Evolutionary conservation across 2,797 vertebrate species (phyloP), one percentile per base, ranked within the genome.

Genomic region (Trematomus bernacchii): DNA sequence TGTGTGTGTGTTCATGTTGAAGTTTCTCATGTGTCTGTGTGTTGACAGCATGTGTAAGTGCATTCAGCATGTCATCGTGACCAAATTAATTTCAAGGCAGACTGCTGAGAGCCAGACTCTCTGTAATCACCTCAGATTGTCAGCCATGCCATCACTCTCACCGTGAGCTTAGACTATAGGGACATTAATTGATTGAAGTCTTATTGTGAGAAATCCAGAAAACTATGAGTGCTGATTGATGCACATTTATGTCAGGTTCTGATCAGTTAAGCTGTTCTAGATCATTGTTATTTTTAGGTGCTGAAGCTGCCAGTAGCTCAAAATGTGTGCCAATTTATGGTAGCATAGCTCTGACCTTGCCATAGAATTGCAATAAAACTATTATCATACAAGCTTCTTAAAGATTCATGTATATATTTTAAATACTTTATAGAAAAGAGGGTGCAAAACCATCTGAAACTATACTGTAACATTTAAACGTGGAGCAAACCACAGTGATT

Each of bases 61-160:
- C 77, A 82, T 89, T 85, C 66, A 80, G 80, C 77, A 81, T 91
- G 91, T 88, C 82, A 91, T 91, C 73, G 66, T 86, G 85, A 89
- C 84, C 47, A 72, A 91, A 93, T 93, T 90, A 81, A 89, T 89
- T 89, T 89, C 80, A 77, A 85, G 85, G 73, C 80, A 52, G 79
- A 85, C 82, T 83, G 82, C 76, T 83, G 87, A 83, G 76, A 80
- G 69, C 82, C 82, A 72, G 82, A 76, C 80, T 81, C 79, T 85
- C 85, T 64, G 74, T 94, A 92, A 93, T 91, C 88, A 86, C 87
- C 90, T 77, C 77, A 87, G 83, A 89, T 90, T 84, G 88, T 89
- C 77, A 80, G 83, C 76, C 67, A 67, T 75, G 79, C 86, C 87
- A 87, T 86, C 87, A 86, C 83, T 87, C 84, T 77, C 65, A 70